Evolutionary conservation across 1,140 invertebrate genomes (phyloP), one percentile per base, ranked within the genome.

Genomic region (Temnothorax curvispinosus): DNA sequence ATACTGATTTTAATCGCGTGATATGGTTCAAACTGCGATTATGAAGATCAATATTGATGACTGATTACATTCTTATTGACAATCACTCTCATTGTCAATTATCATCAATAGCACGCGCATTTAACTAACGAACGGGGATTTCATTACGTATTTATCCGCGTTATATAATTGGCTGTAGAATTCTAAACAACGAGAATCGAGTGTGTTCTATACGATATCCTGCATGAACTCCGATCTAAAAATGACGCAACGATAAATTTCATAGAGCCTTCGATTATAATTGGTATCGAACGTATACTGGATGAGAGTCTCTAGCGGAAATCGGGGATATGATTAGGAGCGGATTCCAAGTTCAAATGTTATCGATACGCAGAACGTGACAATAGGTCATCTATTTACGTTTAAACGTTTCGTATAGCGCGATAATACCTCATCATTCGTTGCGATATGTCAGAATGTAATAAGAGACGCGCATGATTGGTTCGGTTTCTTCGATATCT

Each of bases 301-400:
- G 11, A 9, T 27, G 8, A 11, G 8, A 11, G 8, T 38, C n/a
- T 81, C 21, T 11, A 56, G 11, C 7, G 38, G 15, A 44, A 44
- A 6, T 71, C 8, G 15, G 11, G 69, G 35, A 58, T 21, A 56
- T 27, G 32, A 41, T 71, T 81, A 58, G 3, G n/a, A 41, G 0
- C 0, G 9, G 3, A 47, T 71, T 58, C 35, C 64, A 81, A 56
- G 78, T 71, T 81, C 64, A 81, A 71, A 56, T 81, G 50, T 81
- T 81, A 81, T 56, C 65, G 78, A 32, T 35, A 52, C 47, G 11
- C 15, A 9, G 41, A 50, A 50, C 27, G 9, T 81, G 15, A 81
- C 38, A 58, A 81, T 81, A 81, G 65, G 78, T 81, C 50, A 71
- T 71, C 78, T 81, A 81, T 81, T 71, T 71, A 44, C 13, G 65